phyloP scores from a whole-genome alignment of 2,113 vertebrate species.

The Lampris incognitus region DNA sequence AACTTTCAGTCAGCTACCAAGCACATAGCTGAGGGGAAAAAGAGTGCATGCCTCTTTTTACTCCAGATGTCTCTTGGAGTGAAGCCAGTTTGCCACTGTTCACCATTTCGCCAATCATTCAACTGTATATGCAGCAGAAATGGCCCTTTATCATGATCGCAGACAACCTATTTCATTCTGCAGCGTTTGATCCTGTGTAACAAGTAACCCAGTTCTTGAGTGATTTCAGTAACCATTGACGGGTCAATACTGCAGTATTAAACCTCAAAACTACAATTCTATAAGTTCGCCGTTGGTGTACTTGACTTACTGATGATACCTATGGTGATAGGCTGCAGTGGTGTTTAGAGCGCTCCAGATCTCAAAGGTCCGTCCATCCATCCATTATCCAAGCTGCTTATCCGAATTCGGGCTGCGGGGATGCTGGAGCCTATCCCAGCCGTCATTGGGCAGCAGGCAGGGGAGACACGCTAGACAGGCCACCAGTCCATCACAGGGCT shows the following conservation, averaged over 20 bases:
- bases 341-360: too few species aligned
- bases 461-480: too few species aligned
- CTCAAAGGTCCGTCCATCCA: too few species aligned
- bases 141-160: background rate
- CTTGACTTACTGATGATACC: too few species aligned
- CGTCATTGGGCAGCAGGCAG: too few species aligned
- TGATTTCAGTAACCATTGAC: slow-evolving; percentile 37
- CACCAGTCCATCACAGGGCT: too few species aligned
- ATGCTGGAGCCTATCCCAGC: too few species aligned
- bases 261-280: background rate
- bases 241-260: background rate
- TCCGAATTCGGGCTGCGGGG: too few species aligned
- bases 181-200: background rate
- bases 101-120: background rate
- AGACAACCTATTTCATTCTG: background rate
- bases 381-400: too few species aligned
- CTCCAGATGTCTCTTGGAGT: background rate
- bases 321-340: too few species aligned
- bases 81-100: slow-evolving; percentile 1
- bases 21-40: background rate
- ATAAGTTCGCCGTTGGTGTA: too few species aligned
- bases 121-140: background rate
- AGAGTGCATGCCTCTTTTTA: background rate
- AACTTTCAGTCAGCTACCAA: background rate
- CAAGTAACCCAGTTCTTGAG: background rate